Base-by-base conservation (phyloP, 92 coral and sea anemone species). In the Zoanthus gigantus region DNA sequence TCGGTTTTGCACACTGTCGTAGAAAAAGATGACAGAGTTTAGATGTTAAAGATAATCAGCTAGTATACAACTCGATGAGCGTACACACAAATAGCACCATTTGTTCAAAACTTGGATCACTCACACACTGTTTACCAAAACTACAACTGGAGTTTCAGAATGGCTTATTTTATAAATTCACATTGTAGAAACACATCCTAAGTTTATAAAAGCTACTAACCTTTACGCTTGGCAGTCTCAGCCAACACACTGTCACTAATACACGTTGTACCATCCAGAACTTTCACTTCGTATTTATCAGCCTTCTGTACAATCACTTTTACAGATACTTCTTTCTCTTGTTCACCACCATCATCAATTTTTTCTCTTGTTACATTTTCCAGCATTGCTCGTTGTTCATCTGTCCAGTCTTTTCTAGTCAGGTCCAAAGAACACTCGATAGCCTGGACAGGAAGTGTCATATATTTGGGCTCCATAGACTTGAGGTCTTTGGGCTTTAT, bases 371-470 rank as follows among this genome's bases (percentile, higher is more conserved):
- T 85, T 45, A 89, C 68, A 16, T 84, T 86, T 79, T 82, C 88
- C 69, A 95, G 90, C 2, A 83, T 67, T 66, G 86, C 77, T 9
- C 88, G 89, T 44, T 92, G 89, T 17, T 95, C 95, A 50, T 87
- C 90, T 13, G 94, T 86, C 99, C 99, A 97, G 17, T 86, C 91
- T 30, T 66, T 73, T 52, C 79, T 72, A 76, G 82, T 71, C 60
- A 71, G 68, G 74, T 92, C 95, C 23, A 95, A 30, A 6, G 97
- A 81, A n/a, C 97, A 89, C 46, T 92, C 92, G 32, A 95, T 78
- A 13, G 97, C 95, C 54, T 90, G 97, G 8, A 89, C 57, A 29
- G 97, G 97, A 6, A 94, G 89, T 16, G 91, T 83, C 72, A 93
- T 79, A 50, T 93, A 97, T 84, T 65, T 77, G 82, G 97, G 88